Evolutionary conservation across 2,888 invertebrate species (phyloP).

Genomic region (Aphidius colemani): DNA sequence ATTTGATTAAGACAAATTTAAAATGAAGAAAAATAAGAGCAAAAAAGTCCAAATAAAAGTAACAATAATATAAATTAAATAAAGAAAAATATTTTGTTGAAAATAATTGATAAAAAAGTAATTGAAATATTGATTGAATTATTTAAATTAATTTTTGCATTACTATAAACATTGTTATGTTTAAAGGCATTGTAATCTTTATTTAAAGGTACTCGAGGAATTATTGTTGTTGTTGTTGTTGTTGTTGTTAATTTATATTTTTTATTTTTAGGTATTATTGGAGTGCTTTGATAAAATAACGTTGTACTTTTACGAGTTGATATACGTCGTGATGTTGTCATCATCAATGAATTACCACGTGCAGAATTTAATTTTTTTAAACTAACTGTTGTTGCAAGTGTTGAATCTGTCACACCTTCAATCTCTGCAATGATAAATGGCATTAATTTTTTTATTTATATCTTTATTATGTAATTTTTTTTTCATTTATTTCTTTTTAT

Average conservation of each 20-base stretch:
- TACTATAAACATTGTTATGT: constrained; percentile 44
- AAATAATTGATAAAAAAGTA: background rate
- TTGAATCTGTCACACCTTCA: constrained; percentile 44
- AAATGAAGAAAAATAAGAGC: background rate
- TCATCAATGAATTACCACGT: constrained; percentile 42
- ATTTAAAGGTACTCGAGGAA: constrained; percentile 45
- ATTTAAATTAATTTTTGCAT: constrained; percentile 23
- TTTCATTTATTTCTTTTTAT: background rate
- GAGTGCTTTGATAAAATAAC: constrained; percentile 48
- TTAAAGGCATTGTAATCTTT: constrained; percentile 51
- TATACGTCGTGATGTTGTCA: constrained; percentile 44
- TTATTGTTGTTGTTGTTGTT: constrained; percentile 43
- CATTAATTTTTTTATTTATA: background rate
- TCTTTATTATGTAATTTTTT: constrained; percentile 1
- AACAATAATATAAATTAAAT: background rate
- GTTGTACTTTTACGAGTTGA: constrained; percentile 51
- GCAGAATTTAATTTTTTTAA: constrained; percentile 43
- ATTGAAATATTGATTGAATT: background rate
- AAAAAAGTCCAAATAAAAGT: background rate
- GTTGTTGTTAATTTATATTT: constrained; percentile 39
- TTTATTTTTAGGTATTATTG: constrained; percentile 44
- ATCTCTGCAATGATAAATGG: constrained; percentile 43
- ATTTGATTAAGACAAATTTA: background rate
- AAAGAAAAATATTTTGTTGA: background rate
- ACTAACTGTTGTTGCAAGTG: constrained; percentile 42